Evolutionary conservation across 2,113 vertebrate species (phyloP), one percentile per base, ranked within the genome.

Genomic region (Boleophthalmus pectinirostris): DNA sequence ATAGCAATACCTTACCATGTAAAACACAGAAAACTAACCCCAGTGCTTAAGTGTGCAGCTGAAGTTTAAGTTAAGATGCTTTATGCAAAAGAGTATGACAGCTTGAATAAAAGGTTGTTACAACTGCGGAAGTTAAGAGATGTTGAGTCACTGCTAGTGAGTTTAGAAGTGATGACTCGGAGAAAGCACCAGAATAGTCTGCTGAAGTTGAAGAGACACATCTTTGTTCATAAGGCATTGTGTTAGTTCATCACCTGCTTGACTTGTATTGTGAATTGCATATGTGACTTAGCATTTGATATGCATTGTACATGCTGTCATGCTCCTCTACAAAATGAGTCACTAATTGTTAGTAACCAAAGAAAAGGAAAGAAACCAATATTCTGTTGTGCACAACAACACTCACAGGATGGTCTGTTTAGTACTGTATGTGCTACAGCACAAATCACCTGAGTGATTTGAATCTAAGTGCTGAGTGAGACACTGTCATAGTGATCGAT

Each of bases 191-290:
- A 86, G 82, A 84, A 15, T 63, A 71, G 23, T 80, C 85, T 88
- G 82, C 75, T 85, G 72, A 81, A 79, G 74, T 70, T 70, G 72
- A 83, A 72, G n/a, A 83, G 87, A 87, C 68, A 43, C 43, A 68
- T 91, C 74, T 83, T 80, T 82, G 65, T 77, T 74, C 12, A 91
- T 94, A 93, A 94, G 93, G 92, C 94, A 92, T 92, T 82, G 66
- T 29, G 23, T 71, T 69, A 70, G 69, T 87, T 72, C 23, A 15
- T 82, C 49, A 90, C 84, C 86, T 92, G 90, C 82, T 90, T 16
- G 25, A 63, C 72, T 70, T 85, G 74, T 85, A 68, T 81, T 83
- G 38, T 82, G 73, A 82, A 82, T 92, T 93, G 92, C 92, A 93
- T 93, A 93, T 84, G 85, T 87, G 61, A 81, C 78, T 82, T 84